Evolutionary conservation across 1,140 invertebrate genomes (phyloP), one percentile per base, ranked within the genome.

Genomic region (Drosophila equinoxialis): DNA sequence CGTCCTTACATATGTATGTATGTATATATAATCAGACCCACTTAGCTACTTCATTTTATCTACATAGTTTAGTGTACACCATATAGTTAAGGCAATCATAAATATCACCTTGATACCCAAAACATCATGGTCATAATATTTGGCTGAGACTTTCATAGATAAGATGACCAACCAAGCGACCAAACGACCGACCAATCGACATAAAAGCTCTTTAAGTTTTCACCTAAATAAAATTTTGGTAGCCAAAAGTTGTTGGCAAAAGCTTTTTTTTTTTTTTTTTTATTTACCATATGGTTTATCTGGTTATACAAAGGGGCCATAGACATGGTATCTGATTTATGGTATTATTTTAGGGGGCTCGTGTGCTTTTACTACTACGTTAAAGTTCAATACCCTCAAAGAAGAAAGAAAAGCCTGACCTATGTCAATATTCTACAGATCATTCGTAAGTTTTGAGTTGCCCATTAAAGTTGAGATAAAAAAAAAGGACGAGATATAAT

Each of bases 251-350:
- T 51, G 3, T 39, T 13, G 37, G 10, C 8, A 20, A 23, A 10
- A 51, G 45, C 45, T 51, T 51, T 51, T 51, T 11, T 2, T 10
- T 17, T 37, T 1, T 39, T 39, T 51, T 0, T 3, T 30, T 30
- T 30, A 6, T 30, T 30, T 30, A 30, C 45, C 45, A 51, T 51
- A 51, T 51, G 17, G 45, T 51, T 51, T 51, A 51, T 51, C 45
- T 51, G 45, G 4, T 51, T 10, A 10, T 7, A 51, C 45, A 51
- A 8, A 8, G 37, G 37, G 37, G 45, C 45, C 45, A 51, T 23
- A 51, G 45, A 51, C 45, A 51, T 51, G 45, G 45, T 51, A 51
- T 51, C 45, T 51, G 45, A 51, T 51, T 51, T 51, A 51, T 51
- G 45, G 10, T 23, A 51, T 23, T 51, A 51, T 51, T 51, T 51